A percentile compares a stretch with the other conserved stretches of the same genome.
These are phyloP conservation scores for Drosophila bipectinata DNA, from an alignment of 1,140 invertebrate genomes.

Conservation along the genomic window DNA sequence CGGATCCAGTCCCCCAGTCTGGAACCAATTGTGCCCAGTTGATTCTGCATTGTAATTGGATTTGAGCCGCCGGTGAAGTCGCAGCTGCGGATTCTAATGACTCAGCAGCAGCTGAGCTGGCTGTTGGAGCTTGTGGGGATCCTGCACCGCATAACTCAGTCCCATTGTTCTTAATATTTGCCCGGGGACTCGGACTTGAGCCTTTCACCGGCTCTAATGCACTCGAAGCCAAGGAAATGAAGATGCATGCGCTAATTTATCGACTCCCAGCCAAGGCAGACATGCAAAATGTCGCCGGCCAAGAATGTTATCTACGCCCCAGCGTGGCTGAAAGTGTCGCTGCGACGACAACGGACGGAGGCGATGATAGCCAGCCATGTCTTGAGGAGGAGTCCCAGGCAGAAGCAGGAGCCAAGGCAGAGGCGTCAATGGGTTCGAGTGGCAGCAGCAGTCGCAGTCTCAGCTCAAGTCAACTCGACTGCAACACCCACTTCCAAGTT, in stretches of 20 bases:
- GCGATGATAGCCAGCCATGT: slow-evolving; percentile 23
- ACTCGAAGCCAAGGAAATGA: slow-evolving; percentile 51
- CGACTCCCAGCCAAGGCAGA: slow-evolving; percentile 32
- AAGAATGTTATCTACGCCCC: slow-evolving; percentile 56
- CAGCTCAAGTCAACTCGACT: neutral
- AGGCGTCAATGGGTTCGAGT: slow-evolving; percentile 55
- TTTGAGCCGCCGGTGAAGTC: slow-evolving; percentile 69
- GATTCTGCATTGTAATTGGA: slow-evolving; percentile 75
- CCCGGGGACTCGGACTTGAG: slow-evolving; percentile 1
- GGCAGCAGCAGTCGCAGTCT: slow-evolving; percentile 22
- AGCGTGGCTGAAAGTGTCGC: slow-evolving; percentile 59
- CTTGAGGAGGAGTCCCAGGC: slow-evolving; percentile 1
- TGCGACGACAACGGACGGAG: slow-evolving; percentile 22
- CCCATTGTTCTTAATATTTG: slow-evolving; percentile 47
- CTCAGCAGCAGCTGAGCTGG: slow-evolving; percentile 44
- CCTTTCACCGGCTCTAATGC: slow-evolving; percentile 61
- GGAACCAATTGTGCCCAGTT: slow-evolving; percentile 31
- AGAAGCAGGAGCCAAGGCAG: slow-evolving; percentile 35
- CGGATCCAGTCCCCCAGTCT: slow-evolving; percentile 14
- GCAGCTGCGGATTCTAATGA: slow-evolving; percentile 77
- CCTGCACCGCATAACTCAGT: slow-evolving; percentile 11
- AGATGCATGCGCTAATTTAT: slow-evolving; percentile 69
- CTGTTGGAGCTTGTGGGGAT: slow-evolving; percentile 7
- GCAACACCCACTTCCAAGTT: slow-evolving; percentile 50
- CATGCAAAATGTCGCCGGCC: slow-evolving; percentile 62